Base-by-base conservation (phyloP, 2,888 invertebrate species). In the Patella caerulea region DNA sequence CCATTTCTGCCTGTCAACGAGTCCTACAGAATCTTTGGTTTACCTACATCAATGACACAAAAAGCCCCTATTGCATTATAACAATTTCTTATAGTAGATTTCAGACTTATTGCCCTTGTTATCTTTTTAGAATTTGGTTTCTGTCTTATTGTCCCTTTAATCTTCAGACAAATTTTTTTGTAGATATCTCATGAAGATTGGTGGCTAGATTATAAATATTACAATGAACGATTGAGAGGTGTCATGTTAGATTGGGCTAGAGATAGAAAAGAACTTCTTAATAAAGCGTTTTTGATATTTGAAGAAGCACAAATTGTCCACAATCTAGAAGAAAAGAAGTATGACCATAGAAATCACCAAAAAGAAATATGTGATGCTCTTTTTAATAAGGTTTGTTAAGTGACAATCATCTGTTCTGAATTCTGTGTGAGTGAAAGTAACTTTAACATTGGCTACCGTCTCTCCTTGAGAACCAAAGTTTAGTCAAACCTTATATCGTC, bases 101-200 rank as follows among this genome's bases (percentile, higher is more conserved):
- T 34, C 34, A 34, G 34, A 34, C 7, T 34, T 34, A 34, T 34
- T 34, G 34, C 34, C 34, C 34, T 0, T 5, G 34, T 34, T 34
- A 34, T 34, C 34, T 34, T 34, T 45, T 45, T 45, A 9, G 9
- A 45, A 45, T 45, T 9, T 9, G 9, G 0, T 45, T 9, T 45
- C 45, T 45, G 9, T 45, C 1, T 9, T 45, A 45, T 9, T 9
- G 9, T 9, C 9, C 45, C 45, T 9, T 56, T 17, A 59, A 17
- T 4, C 14, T 24, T 3, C 11, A 12, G 24, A 65, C 12, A 24
- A 24, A 11, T 17, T 65, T 19, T 24, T 11, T 24, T 71, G 5
- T 76, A 91, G 91, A 85, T 90, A 9, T 83, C 84, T 1, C 91
- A 91, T 84, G 91, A 91, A 73, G 86, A 88, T 54, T 91, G 91